Evolutionary conservation across 2,888 invertebrate species (phyloP).

Genomic region (Aplocera efformata): DNA sequence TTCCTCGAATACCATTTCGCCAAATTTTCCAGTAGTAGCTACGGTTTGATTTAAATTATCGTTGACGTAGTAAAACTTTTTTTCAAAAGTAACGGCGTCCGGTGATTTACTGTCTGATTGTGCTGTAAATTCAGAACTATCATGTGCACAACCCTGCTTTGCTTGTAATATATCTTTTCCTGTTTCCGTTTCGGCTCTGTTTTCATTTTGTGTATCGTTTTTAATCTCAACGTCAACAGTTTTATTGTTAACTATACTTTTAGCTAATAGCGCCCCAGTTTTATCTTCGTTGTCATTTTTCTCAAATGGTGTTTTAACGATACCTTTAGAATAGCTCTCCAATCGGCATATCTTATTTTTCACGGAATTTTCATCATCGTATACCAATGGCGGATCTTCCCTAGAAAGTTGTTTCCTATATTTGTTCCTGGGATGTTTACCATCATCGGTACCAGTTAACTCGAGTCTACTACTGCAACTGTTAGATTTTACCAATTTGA

Average conservation of each 20-base stretch:
- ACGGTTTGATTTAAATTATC: conserved; percentile 80
- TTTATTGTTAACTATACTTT: conserved; percentile 33
- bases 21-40: conserved; percentile 81
- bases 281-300: conserved; percentile 54
- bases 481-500: conserved; percentile 91
- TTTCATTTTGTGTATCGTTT: conserved; percentile 33
- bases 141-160: conserved; percentile 36
- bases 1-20: conserved; percentile 93
- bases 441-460: conserved; percentile 85
- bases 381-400: conserved; percentile 68
- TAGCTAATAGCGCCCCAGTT: conserved; percentile 37
- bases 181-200: conserved; percentile 27
- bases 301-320: conserved; percentile 68
- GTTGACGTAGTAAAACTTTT: conserved; percentile 82
- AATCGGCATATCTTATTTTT: conserved; percentile 75
- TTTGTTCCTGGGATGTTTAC: conserved; percentile 69
- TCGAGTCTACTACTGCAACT: conserved; percentile 92
- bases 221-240: conserved; percentile 28
- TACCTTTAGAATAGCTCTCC: conserved; percentile 74
- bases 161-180: conserved; percentile 33
- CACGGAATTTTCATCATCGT: conserved; percentile 72
- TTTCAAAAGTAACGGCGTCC: conserved; percentile 68
- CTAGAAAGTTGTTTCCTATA: conserved; percentile 57
- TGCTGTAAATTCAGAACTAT: conserved; percentile 28
- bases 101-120: conserved; percentile 45